These are phyloP conservation scores for Sinonovacula constricta DNA, from an alignment of 1,140 invertebrate genomes.

Conservation along the genomic window DNA sequence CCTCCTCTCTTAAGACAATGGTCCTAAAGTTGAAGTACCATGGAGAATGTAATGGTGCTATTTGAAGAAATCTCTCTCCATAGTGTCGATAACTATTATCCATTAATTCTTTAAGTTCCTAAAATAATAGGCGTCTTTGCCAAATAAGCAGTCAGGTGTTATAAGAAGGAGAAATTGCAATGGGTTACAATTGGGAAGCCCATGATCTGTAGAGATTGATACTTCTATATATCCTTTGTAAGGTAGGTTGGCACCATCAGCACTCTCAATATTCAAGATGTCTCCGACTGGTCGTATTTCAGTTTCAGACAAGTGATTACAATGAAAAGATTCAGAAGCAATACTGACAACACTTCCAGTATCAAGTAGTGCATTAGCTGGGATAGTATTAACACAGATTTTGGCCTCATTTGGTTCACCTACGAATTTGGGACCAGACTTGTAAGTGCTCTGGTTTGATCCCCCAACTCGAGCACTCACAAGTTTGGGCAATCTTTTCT, in stretches of 20 bases:
- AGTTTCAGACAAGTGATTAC: neutral
- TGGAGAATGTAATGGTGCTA: too few relatives aligned
- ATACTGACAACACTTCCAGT: constrained; percentile 36
- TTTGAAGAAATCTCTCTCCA: too few relatives aligned
- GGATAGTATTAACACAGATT: neutral
- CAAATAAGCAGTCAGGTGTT: too few relatives aligned
- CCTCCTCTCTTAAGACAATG: too few relatives aligned
- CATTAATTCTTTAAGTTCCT: too few relatives aligned
- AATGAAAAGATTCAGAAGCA: constrained; percentile 20
- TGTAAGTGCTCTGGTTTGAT: neutral
- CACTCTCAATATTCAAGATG: constrained; percentile 29
- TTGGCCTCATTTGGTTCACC: constrained; percentile 11
- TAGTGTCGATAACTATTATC: too few relatives aligned
- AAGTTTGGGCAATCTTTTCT: constrained; percentile 2
- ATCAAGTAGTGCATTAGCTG: neutral
- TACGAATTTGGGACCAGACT: neutral
- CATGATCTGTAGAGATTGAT: too few relatives aligned
- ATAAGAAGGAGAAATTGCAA: too few relatives aligned
- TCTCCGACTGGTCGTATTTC: constrained; percentile 4
- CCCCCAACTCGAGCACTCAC: constrained; percentile 2
- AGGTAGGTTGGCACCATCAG: constrained; percentile 23
- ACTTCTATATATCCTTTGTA: too few relatives aligned
- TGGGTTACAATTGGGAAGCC: too few relatives aligned
- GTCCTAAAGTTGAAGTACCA: too few relatives aligned
- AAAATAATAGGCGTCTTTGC: too few relatives aligned